Conservation (phyloP, 92 coral and sea anemone species). For the Hydrozoanthus gracilis region DNA sequence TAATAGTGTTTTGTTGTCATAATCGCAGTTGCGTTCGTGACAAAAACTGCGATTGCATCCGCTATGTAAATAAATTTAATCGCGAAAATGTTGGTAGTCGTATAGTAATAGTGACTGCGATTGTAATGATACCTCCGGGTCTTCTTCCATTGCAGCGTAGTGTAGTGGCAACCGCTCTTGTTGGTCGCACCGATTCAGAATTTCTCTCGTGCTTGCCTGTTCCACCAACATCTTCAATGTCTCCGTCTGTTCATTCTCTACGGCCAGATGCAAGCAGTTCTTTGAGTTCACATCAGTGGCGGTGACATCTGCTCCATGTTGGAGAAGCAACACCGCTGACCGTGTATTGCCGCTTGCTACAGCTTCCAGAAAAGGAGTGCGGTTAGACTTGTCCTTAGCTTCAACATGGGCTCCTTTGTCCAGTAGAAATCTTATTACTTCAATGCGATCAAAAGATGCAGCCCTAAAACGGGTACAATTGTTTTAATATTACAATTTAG, state of each 20-base stretch:
- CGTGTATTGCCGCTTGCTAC: slow-evolving; percentile 56
- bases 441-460: slow-evolving; percentile 52
- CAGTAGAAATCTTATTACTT: slow-evolving; percentile 57
- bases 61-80: too few species aligned
- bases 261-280: slow-evolving; percentile 73
- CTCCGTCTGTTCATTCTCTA: slow-evolving; percentile 60
- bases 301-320: slow-evolving; percentile 54
- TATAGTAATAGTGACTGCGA: too few species aligned
- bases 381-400: slow-evolving; percentile 55
- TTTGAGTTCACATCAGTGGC: slow-evolving; percentile 57
- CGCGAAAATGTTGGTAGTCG: too few species aligned
- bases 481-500: too few species aligned
- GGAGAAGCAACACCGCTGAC: slow-evolving; percentile 48
- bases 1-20: too few species aligned
- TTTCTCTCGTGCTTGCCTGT: slow-evolving; percentile 18
- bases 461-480: background rate
- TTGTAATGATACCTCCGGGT: slow-evolving; percentile 54
- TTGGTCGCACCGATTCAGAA: slow-evolving; percentile 55
- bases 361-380: slow-evolving; percentile 75
- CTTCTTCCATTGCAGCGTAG: slow-evolving; percentile 64
- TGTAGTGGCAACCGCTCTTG: slow-evolving; percentile 77
- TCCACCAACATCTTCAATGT: slow-evolving; percentile 58
- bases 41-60: too few species aligned
- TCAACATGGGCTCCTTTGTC: slow-evolving; percentile 64
- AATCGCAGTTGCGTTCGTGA: too few species aligned